Evolutionary conservation across 2,797 vertebrate species (phyloP).

Genomic region (Clamator glandarius): DNA sequence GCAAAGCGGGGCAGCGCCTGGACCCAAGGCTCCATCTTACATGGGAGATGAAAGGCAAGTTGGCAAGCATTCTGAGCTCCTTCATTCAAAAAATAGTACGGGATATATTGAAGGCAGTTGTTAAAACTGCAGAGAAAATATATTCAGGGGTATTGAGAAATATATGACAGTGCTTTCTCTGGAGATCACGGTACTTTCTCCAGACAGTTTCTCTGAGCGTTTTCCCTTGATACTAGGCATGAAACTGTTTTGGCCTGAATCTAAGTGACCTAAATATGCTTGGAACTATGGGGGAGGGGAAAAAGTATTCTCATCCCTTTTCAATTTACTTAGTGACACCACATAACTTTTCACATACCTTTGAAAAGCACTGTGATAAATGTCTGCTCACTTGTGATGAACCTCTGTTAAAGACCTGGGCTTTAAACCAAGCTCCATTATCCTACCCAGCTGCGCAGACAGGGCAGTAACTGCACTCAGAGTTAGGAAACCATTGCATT

Average conservation of each 20-base stretch:
- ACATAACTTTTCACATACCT: not conserved
- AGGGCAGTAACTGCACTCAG: not conserved
- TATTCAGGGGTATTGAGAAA: not conserved
- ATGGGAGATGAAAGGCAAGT: conserved; percentile 57
- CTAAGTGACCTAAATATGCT: not conserved
- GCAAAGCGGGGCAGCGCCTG: not conserved
- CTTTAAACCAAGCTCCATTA: not conserved
- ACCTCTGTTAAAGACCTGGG: not conserved
- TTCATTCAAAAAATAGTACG: not conserved
- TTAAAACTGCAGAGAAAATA: not conserved
- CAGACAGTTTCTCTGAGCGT: not conserved
- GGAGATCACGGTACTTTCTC: not conserved
- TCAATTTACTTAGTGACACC: not conserved
- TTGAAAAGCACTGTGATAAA: not conserved
- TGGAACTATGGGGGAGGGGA: not conserved
- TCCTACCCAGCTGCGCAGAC: not conserved
- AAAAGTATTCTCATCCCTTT: not conserved
- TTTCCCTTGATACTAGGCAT: not conserved
- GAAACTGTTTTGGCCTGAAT: not conserved
- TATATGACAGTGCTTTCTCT: not conserved
- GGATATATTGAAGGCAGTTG: not conserved
- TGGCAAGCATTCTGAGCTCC: not conserved
- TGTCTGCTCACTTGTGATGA: not conserved
- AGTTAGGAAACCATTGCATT: not conserved
- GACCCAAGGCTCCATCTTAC: not conserved